Evolutionary conservation across 1,140 invertebrate species (phyloP).

Genomic region (Temnothorax curvispinosus): DNA sequence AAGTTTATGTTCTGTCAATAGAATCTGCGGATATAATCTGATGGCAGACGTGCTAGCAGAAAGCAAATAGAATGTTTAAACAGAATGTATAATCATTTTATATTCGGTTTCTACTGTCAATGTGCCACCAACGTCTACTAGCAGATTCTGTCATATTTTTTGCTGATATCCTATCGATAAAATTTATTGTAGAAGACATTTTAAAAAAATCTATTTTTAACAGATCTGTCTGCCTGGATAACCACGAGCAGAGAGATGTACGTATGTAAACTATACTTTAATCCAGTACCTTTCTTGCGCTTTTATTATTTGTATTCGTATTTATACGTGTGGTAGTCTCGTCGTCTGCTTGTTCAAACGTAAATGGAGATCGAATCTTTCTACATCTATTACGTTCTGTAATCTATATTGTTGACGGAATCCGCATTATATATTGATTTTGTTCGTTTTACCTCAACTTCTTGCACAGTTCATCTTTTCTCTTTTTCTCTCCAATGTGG

Average conservation of each 20-base stretch:
- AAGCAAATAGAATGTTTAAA: too few relatives aligned
- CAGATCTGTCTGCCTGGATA: not conserved
- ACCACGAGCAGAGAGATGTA: too few relatives aligned
- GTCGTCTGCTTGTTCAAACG: not conserved
- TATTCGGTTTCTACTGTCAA: too few relatives aligned
- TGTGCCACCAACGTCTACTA: not conserved
- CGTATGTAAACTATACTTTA: conserved; percentile 20
- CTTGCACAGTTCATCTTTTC: too few relatives aligned
- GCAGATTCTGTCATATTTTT: not conserved
- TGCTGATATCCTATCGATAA: not conserved
- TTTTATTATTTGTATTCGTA: not conserved
- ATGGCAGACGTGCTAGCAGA: too few relatives aligned
- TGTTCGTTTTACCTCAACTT: too few relatives aligned
- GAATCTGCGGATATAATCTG: too few relatives aligned
- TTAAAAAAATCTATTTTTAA: not conserved
- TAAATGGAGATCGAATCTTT: conserved; percentile 5
- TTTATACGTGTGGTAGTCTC: not conserved
- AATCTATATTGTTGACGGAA: conserved; percentile 64
- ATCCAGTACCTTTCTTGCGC: not conserved
- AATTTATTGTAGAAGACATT: not conserved
- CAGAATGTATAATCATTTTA: too few relatives aligned
- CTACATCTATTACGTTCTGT: conserved; percentile 48
- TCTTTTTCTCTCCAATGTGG: too few relatives aligned
- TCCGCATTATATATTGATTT: conserved; percentile 69
- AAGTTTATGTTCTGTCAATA: too few relatives aligned